Percentiles rank a stretch among this genome's conserved stretches.
Evolutionary conservation across 2,888 invertebrate genomes (phyloP).

Genomic region (Diploptera punctata): DNA sequence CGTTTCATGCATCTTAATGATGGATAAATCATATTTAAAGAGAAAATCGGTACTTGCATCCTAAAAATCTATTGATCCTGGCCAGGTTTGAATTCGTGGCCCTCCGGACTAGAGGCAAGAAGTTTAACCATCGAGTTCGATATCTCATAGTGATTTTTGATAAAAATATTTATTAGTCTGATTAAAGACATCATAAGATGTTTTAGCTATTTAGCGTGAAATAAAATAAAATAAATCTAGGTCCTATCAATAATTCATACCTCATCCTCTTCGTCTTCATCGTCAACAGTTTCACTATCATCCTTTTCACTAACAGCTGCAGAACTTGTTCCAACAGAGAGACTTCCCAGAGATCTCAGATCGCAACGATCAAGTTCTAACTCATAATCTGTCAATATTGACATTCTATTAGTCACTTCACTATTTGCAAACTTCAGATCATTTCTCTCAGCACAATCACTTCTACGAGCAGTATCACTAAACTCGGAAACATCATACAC

Average conservation of each 20-base stretch:
- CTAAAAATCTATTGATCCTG: too few relatives aligned
- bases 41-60: too few relatives aligned
- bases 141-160: too few relatives aligned
- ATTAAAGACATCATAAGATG: too few relatives aligned
- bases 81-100: too few relatives aligned
- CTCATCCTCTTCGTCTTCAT: slow-evolving; percentile 42
- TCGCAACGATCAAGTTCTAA: slow-evolving; percentile 66
- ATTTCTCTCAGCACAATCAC: not conserved
- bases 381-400: slow-evolving; percentile 58
- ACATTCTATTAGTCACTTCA: slow-evolving; percentile 2
- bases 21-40: too few relatives aligned
- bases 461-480: slow-evolving; percentile 49
- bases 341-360: slow-evolving; percentile 60
- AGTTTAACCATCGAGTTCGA: too few relatives aligned
- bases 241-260: slow-evolving; percentile 49
- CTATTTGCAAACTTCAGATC: not conserved
- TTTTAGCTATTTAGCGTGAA: too few relatives aligned
- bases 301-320: slow-evolving; percentile 60
- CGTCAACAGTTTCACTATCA: slow-evolving; percentile 47
- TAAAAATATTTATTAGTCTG: too few relatives aligned
- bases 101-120: too few relatives aligned
- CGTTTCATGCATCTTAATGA: too few relatives aligned
- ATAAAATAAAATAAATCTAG: too few relatives aligned
- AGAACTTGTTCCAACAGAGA: slow-evolving; percentile 60
- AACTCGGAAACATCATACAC: slow-evolving; percentile 24